Evolutionary conservation across 2,888 invertebrate species (phyloP), one percentile per base, ranked within the genome.

Genomic region (Limenitis camilla): DNA sequence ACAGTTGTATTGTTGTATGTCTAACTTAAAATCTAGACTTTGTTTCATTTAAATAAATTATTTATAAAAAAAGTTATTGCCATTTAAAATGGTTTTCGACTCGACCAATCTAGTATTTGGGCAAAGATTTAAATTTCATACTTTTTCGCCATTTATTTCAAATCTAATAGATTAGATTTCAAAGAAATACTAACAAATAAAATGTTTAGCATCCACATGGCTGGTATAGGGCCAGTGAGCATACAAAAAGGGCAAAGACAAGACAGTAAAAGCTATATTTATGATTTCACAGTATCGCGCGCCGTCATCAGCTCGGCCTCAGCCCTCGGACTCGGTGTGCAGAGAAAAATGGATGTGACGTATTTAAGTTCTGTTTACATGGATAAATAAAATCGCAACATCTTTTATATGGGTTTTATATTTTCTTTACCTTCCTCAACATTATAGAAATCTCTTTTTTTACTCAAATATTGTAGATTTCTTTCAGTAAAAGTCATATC

Each of bases 281-380:
- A 81, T 80, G 79, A 79, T 80, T 79, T 78, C 78, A 73, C 72
- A 71, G 69, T 78, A 81, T 81, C 80, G 67, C 61, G 40, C 58
- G 61, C 69, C 76, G 76, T 79, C 81, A 80, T 80, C 80, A 63
- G 56, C 45, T 47, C 38, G 49, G 49, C 55, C 19, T 19, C 19
- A 19, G 3, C 19, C 19, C 19, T 19, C 19, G 19, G 19, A 19
- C 19, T 19, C 57, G 54, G 47, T 52, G 42, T 48, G 51, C 48
- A 50, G 59, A 57, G 64, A 60, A 60, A 45, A 51, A 60, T 71
- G 68, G 69, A 69, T 49, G 61, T 33, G 65, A 57, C 59, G 29
- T 29, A 29, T 35, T 39, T 40, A 40, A 40, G 40, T 38, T 28
- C 50, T 51, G 50, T 51, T 51, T 43, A 51, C 50, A 51, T 40